A percentile compares a stretch with the other conserved stretches of the same genome.
These are phyloP conservation scores for Liasis olivaceus DNA, from an alignment of 2,797 vertebrate genomes.

Conservation along the genomic window DNA sequence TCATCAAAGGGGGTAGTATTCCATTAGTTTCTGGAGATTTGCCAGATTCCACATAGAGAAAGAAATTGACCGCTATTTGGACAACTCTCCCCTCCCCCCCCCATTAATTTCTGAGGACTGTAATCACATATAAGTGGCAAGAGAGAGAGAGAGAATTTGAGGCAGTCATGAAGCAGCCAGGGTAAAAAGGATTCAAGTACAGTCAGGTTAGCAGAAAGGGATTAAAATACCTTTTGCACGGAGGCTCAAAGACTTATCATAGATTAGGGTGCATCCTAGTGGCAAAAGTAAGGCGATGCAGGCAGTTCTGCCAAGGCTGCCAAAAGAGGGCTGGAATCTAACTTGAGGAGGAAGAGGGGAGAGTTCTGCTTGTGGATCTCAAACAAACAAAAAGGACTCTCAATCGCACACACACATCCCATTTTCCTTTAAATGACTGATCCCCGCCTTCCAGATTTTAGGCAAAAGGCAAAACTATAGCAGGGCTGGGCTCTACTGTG, in stretches of 20 bases:
- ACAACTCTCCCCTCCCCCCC: not conserved
- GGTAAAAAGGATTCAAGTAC: conserved; percentile 11
- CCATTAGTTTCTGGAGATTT: not conserved
- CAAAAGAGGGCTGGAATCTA: conserved; percentile 45
- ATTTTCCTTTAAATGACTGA: not conserved
- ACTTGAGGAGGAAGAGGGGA: not conserved
- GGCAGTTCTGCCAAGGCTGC: conserved; percentile 52
- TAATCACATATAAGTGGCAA: not conserved
- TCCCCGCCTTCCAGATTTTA: not conserved
- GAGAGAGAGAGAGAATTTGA: not conserved
- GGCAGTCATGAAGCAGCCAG: too few relatives aligned
- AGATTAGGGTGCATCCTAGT: conserved; percentile 84
- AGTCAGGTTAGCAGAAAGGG: conserved; percentile 52
- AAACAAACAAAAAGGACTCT: conserved; percentile 10
- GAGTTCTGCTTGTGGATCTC: conserved; percentile 9
- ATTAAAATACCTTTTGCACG: conserved; percentile 58
- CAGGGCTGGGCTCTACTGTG: not conserved
- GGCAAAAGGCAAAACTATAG: not conserved
- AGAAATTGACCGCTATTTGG: not conserved
- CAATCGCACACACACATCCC: not conserved
- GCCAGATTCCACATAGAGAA: not conserved
- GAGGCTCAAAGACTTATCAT: conserved; percentile 66
- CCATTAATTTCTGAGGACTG: not conserved
- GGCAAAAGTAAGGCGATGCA: conserved; percentile 79
- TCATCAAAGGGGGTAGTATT: not conserved